Base-by-base conservation (phyloP, 2,888 invertebrate species). In the Perizoma affinitatum region DNA sequence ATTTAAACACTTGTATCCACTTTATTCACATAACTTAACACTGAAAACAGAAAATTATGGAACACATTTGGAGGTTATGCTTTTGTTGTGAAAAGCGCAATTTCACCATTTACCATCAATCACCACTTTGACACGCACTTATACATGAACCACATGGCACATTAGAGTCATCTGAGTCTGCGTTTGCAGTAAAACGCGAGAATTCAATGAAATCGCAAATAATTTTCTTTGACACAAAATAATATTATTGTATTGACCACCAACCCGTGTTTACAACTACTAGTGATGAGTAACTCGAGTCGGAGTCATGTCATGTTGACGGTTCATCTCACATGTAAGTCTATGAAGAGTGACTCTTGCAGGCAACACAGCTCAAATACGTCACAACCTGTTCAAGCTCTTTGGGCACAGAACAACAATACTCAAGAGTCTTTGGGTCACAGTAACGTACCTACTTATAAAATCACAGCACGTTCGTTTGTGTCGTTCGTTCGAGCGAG, bases 51-150 rank as follows among this genome's bases (percentile, higher is more conserved):
- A 6, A 67, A 60, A 55, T 54, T 62, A 51, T 6, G 6, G 5
- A 44, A 54, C 42, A 43, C 48, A 10, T 66, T 61, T 65, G 10
- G 36, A 70, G 71, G 71, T 72, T 72, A 72, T 66, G 43, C 54
- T 57, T 61, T 56, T 63, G 65, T 66, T 66, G 47, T 68, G 58
- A 63, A 58, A 47, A 4, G 11, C 42, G 22, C 10, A 51, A 51
- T 56, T 61, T 63, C 22, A 38, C 38, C 22, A 22, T 22, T 22
- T 22, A 34, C 52, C 0, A 33, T 9, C 11, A 49, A 47, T 6
- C 35, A 53, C 38, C 10, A 53, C 43, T 56, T 40, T 38, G 22
- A 6, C 11, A 10, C 35, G 8, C 8, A 44, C 8, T n/a, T 52
- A 48, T 11, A 22, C 9, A n/a, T 7, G 33, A 51, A 22, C 22